Evolutionary conservation across 2,113 vertebrate genomes (phyloP).

Genomic region (Connochaetes taurinus): DNA sequence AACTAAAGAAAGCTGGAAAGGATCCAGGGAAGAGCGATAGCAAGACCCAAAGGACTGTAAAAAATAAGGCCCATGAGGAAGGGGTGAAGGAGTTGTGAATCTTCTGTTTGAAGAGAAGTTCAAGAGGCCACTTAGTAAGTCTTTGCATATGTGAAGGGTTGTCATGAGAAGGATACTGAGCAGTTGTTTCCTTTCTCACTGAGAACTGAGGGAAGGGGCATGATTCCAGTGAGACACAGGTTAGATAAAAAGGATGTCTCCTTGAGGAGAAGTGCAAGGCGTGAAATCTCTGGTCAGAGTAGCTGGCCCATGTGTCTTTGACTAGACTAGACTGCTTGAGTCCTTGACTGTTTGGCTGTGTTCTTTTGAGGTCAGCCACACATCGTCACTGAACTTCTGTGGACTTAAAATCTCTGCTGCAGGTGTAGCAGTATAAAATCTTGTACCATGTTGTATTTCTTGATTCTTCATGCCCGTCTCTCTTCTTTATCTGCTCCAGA

Average conservation of each 20-base stretch:
- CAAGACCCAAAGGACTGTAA: not conserved
- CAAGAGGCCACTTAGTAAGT: not conserved
- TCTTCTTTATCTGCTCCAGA: not conserved
- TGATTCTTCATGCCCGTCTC: not conserved
- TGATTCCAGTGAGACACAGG: not conserved
- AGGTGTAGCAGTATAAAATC: not conserved
- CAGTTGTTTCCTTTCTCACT: not conserved
- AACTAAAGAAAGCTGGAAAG: not conserved
- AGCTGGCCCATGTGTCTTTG: not conserved
- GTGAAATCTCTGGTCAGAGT: not conserved
- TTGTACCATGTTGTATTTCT: not conserved
- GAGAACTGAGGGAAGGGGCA: not conserved
- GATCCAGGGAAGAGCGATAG: not conserved
- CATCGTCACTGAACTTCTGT: not conserved
- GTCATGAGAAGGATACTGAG: not conserved
- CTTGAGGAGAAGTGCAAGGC: not conserved
- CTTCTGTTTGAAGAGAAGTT: slow-evolving; percentile 17
- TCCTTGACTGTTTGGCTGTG: not conserved
- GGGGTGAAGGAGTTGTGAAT: not conserved
- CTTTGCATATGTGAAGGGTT: not conserved
- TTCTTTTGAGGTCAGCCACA: not conserved
- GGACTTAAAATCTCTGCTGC: not conserved
- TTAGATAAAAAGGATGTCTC: not conserved
- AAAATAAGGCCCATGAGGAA: not conserved
- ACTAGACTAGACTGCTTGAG: not conserved